Evolutionary conservation across 2,888 invertebrate genomes (phyloP), one percentile per base, ranked within the genome.

Genomic region (Drosophila neonasuta): DNA sequence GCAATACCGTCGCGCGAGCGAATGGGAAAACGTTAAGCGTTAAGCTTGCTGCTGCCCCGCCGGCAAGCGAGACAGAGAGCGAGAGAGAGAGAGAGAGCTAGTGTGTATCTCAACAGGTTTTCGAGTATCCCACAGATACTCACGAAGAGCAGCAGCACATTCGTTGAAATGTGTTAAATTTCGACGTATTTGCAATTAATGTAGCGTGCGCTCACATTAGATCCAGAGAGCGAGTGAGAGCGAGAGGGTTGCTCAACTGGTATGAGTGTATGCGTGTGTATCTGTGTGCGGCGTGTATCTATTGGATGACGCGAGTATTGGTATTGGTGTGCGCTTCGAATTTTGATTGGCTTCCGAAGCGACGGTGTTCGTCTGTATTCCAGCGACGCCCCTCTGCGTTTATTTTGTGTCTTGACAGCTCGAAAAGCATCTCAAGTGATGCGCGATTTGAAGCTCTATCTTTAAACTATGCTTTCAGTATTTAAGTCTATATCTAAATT

Each of bases 311-410:
- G 46, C 48, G 49, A 24, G 68, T 10, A 20, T 20, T 17, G 17
- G 74, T 79, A 60, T 82, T 78, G 64, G 89, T 89, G 72, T 50
- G 60, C 77, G 79, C 77, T 77, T 80, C 69, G 79, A 78, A 76
- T 87, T 89, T 89, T 88, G 89, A 89, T 89, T 89, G 89, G 89
- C 81, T 89, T 87, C 83, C 88, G 84, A 89, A 87, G 66, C 64
- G 44, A 36, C 74, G 67, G 51, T 51, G 46, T 60, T 65, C 68
- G 60, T 56, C 32, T 63, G 65, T 50, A 51, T 58, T 68, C 66
- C 64, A 66, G 68, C 49, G 55, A 71, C 80, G 80, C 78, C 79
- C 77, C 65, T 61, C 54, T 10, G 54, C 30, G 3, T 24, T 41
- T 2, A 30, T 29, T 42, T 15, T 46, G 50, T 50, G 20, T 36